Conservation (phyloP, 2,888 invertebrate genomes). For the Ernsta delagoae region DNA sequence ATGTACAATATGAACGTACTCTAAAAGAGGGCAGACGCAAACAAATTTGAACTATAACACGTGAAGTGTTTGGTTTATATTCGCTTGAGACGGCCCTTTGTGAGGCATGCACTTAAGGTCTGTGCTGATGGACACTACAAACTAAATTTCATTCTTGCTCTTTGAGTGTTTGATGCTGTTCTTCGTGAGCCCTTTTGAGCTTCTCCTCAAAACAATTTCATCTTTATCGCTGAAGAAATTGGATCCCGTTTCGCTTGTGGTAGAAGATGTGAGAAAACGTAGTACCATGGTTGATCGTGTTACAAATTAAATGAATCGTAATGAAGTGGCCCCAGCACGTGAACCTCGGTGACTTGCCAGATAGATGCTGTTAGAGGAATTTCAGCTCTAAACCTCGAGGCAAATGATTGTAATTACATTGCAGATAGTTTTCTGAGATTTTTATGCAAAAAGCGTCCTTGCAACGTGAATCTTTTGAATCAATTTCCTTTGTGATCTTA, state of each 20-base stretch:
- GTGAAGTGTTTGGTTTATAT: conserved; percentile 28
- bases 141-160: conserved; percentile 14
- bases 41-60: conserved; percentile 22
- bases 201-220: neutral
- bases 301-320: conserved; percentile 55
- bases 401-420: conserved; percentile 4
- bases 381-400: neutral
- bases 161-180: conserved; percentile 12
- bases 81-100: conserved; percentile 15
- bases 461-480: neutral
- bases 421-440: neutral
- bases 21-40: conserved; percentile 12
- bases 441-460: neutral
- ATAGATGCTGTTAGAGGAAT: neutral
- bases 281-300: conserved; percentile 27
- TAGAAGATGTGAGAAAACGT: neutral
- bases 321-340: conserved; percentile 44
- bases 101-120: conserved; percentile 22
- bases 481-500: neutral
- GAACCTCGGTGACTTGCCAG: conserved; percentile 19
- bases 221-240: neutral
- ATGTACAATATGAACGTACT: conserved; percentile 29
- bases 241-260: conserved; percentile 12
- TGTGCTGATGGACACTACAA: conserved; percentile 12
- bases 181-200: neutral